Base-by-base conservation (phyloP, 2,797 vertebrate species). In the Mormyrus proboscirostris region DNA sequence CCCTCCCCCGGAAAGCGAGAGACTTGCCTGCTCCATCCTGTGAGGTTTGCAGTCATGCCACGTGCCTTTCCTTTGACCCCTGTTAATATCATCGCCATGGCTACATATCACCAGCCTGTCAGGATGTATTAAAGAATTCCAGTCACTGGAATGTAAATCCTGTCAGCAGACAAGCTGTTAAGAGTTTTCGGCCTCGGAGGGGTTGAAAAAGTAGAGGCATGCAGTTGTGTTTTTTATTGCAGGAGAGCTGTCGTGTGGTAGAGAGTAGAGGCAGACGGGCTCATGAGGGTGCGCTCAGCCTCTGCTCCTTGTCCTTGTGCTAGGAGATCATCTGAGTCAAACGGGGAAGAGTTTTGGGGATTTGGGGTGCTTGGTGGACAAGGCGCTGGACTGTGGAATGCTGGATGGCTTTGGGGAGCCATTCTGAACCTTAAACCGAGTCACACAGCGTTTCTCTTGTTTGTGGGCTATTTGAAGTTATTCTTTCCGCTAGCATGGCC, bases 91-190 rank as follows among this genome's bases (percentile, higher is more conserved):
- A 87, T 87, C 41, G 33, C 33, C 86, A 87, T 62, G 55, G 55
- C 38, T 59, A 87, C 86, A 29, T 41, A 57, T 51, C 22, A 29
- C 5, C 22, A 47, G 47, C 25, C 51, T 86, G 84, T 50, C 22
- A 22, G 50, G 49, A 86, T 16, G 49, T 86, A 55, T 55, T 86
- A 55, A 86, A 86, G 47, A 53, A 55, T 53, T 29, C 29, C 86
- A 87, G 55, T 22, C 55, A 62, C 33, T 44, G 33, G 86, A 87
- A 87, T 44, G 86, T 87, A 87, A 87, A 62, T 62, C 55, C 86
- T 87, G 29, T 57, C 25, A 44, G 51, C 29, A 59, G 29, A 59
- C 53, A 41, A 87, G 86, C 53, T 38, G 14, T 47, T 44, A 41
- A 47, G 53, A 87, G 16, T 87, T 59, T 62, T 87, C 33, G 16